Evolutionary conservation across 2,113 vertebrate species (phyloP), one percentile per base, ranked within the genome.

Genomic region (Tamias sibiricus): DNA sequence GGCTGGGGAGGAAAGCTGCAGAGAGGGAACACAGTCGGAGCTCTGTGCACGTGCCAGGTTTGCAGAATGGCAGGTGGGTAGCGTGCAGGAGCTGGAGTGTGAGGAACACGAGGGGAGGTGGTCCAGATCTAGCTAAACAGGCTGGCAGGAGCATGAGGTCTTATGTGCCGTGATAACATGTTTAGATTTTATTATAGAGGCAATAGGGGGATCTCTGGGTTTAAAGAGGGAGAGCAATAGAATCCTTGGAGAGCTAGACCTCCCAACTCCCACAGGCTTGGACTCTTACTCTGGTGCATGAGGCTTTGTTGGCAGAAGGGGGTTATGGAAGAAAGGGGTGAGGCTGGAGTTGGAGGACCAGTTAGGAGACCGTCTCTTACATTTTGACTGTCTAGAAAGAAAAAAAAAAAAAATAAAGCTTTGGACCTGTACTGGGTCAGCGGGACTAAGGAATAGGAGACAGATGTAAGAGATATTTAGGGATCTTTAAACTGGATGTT

Each of bases 11-110:
- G 44, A 77, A 85, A 72, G 54, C 26, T 9, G 14, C n/a, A 57
- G 75, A 13, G 66, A 69, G 22, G 17, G n/a, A 59, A 28, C 1
- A 1, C 9, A 28, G 10, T 3, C 12, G 22, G 19, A 59, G 37
- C 54, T 57, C 20, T 24, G n/a, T 1, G 2, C 3, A 35, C 4
- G 0, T 2, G 24, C 40, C 8, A 0, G 7, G 2, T 85, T 35
- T 72, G 30, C 72, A 81, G 77, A 86, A 8, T 14, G 30, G 49
- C 2, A 0, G 1, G 62, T 20, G 0, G 4, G 3, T 22, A 0
- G 2, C 8, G 11, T 47, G 7, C 35, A 26, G 30, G 28, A 19
- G 4, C 82, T 26, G n/a, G 32, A 6, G 12, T 3, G 1, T 35
- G 2, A 79, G 88, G 40, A 75, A 16, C 64, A 0, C 0, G 14